A percentile compares a stretch with the other conserved stretches of the same genome.
These are phyloP conservation scores for Leptura quadrifasciata DNA, from an alignment of 2,888 invertebrate species.

Conservation along the genomic window DNA sequence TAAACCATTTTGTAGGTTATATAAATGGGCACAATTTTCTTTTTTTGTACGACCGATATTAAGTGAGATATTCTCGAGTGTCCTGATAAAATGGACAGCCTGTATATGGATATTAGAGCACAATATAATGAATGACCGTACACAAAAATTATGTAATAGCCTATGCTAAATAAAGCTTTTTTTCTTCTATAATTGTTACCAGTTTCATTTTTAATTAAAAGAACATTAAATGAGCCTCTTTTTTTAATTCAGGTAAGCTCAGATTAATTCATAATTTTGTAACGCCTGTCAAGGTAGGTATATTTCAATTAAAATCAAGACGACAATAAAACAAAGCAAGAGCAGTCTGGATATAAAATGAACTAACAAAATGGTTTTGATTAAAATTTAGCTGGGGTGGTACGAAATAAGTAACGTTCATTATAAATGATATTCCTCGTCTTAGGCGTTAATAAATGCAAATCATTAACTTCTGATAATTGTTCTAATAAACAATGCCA, in stretches of 20 bases:
- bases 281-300: constrained; percentile 8
- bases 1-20: too few species aligned
- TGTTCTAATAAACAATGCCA: constrained; percentile 67
- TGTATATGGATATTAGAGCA: too few species aligned
- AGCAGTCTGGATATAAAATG: neutral
- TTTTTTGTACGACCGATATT: too few species aligned
- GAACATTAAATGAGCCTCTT: too few species aligned
- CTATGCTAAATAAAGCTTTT: too few species aligned
- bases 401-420: constrained; percentile 34
- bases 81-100: too few species aligned
- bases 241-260: neutral
- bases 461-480: constrained; percentile 66
- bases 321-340: constrained; percentile 15
- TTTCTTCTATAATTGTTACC: too few species aligned
- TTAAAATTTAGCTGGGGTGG: constrained; percentile 37
- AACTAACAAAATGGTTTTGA: constrained; percentile 27
- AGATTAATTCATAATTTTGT: neutral
- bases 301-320: constrained; percentile 36
- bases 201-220: too few species aligned
- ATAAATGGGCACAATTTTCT: too few species aligned
- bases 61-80: too few species aligned
- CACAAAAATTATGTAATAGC: too few species aligned
- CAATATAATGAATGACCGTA: too few species aligned
- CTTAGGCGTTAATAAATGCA: constrained; percentile 61
- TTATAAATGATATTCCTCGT: constrained; percentile 40